phyloP scores from a whole-genome alignment of 1,140 invertebrate species.

The Ylistrum balloti region DNA sequence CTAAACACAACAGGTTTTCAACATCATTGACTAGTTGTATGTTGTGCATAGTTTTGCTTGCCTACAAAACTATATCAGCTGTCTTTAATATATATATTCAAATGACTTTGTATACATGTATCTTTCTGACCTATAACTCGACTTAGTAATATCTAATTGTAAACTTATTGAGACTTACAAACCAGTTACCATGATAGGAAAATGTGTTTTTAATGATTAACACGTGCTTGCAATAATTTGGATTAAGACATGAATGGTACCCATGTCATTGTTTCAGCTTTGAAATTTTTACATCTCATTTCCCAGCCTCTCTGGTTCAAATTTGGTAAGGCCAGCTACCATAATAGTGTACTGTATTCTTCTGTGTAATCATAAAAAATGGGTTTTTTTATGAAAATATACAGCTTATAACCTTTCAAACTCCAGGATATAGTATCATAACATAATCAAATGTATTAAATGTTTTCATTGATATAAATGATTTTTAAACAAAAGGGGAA shows the following conservation, averaged over 20 bases:
- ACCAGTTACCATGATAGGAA: neutral
- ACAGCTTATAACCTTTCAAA: neutral
- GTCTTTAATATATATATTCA: neutral
- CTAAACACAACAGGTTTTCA: constrained; percentile 46
- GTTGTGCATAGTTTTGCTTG: constrained; percentile 57
- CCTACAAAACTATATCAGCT: constrained; percentile 8
- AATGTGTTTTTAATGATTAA: neutral
- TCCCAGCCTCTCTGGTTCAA: constrained; percentile 62
- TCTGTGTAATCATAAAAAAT: constrained; percentile 47
- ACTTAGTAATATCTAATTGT: too few relatives aligned
- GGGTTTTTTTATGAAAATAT: neutral
- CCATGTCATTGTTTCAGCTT: constrained; percentile 47
- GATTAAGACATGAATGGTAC: neutral
- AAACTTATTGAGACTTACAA: too few relatives aligned
- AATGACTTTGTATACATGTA: neutral
- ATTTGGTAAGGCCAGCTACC: constrained; percentile 56
- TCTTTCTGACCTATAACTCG: too few relatives aligned
- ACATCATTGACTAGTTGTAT: constrained; percentile 55
- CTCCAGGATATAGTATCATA: too few relatives aligned
- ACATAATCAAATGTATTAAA: too few relatives aligned
- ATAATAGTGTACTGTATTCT: constrained; percentile 53
- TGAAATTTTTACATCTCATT: constrained; percentile 50
- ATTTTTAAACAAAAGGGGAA: too few relatives aligned
- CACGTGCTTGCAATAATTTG: neutral
- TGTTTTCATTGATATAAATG: too few relatives aligned